Conservation (phyloP, 2,797 vertebrate genomes). For the Vireo griseus region DNA sequence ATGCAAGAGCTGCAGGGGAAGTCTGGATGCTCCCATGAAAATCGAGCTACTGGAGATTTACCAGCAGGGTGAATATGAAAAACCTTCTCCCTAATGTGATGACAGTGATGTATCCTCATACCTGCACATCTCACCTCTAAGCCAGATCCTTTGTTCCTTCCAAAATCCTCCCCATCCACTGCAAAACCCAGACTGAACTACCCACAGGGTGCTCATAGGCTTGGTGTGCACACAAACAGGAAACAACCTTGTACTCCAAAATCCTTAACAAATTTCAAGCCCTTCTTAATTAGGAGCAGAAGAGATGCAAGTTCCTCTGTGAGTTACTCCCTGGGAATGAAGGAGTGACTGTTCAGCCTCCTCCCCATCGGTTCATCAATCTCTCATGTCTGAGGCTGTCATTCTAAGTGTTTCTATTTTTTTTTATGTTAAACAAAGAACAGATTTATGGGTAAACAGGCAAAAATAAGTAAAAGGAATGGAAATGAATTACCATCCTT, state of each 20-base stretch:
- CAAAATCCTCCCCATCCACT: background rate
- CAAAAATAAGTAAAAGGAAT: slow-evolving; percentile 14
- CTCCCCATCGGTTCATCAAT: background rate
- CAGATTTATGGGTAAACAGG: slow-evolving; percentile 13
- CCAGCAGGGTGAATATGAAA: background rate
- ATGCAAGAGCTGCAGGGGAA: background rate
- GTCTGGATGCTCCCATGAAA: background rate
- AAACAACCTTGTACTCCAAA: background rate
- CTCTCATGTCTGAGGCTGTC: background rate
- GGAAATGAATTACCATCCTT: background rate
- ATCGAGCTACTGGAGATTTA: background rate
- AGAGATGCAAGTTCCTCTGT: background rate
- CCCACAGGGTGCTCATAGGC: accelerated
- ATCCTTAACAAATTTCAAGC: background rate
- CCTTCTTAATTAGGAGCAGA: background rate
- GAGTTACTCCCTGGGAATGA: background rate
- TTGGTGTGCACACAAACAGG: background rate
- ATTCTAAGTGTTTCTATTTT: background rate
- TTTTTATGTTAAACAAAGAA: background rate
- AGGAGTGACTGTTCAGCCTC: background rate
- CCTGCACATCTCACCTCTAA: background rate
- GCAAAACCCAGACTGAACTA: background rate
- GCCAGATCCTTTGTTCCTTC: background rate
- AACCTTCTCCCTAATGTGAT: background rate
- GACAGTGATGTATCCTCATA: background rate